A percentile compares a stretch with the other conserved stretches of the same genome.
Conservation (phyloP, 2,888 invertebrate genomes). For the Agonopterix arenella region DNA sequence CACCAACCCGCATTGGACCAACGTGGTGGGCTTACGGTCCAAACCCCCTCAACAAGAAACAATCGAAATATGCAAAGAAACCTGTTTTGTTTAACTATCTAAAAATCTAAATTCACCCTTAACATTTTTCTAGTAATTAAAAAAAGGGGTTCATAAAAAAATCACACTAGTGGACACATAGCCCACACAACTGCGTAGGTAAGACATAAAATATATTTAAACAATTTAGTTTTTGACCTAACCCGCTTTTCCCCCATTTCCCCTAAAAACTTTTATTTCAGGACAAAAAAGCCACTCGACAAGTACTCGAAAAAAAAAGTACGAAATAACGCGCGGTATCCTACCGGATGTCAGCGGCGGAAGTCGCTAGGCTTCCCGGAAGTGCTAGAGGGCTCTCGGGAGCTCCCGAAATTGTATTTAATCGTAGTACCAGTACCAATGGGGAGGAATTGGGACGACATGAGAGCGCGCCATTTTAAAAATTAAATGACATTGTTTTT, state of each 20-base stretch:
- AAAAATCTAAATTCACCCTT: too few relatives aligned
- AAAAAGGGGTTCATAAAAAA: too few relatives aligned
- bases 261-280: constrained; percentile 38
- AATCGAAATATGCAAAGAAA: too few relatives aligned
- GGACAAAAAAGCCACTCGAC: constrained; percentile 52
- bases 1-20: too few relatives aligned
- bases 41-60: too few relatives aligned
- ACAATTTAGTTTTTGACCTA: not conserved
- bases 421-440: constrained; percentile 42
- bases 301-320: constrained; percentile 57
- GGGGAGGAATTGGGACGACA: constrained; percentile 20
- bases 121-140: too few relatives aligned
- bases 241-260: constrained; percentile 36
- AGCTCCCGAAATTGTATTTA: constrained; percentile 64
- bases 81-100: too few relatives aligned
- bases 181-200: too few relatives aligned
- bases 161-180: too few relatives aligned
- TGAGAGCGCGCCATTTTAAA: constrained; percentile 31
- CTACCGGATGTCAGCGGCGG: constrained; percentile 65
- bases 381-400: constrained; percentile 59
- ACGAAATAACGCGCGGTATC: constrained; percentile 59
- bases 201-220: too few relatives aligned
- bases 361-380: constrained; percentile 71
- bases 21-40: too few relatives aligned
- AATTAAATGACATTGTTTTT: constrained; percentile 8